These are phyloP conservation scores for Pocillopora verrucosa DNA, from an alignment of 64 coral and sea anemone genomes.

Conservation along the genomic window DNA sequence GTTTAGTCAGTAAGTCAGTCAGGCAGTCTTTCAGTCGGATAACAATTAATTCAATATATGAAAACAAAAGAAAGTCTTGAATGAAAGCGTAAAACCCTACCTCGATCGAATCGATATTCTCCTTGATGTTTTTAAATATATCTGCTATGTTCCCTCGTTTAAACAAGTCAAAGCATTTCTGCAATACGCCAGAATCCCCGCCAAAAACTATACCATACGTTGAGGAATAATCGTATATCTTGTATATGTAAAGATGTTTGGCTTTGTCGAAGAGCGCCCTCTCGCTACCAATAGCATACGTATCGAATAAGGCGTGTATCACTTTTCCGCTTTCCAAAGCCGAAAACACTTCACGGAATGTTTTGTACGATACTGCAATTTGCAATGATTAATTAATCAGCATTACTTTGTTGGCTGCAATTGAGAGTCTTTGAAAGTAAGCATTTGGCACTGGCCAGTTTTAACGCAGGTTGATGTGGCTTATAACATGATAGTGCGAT, in stretches of 20 bases:
- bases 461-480: too few relatives aligned
- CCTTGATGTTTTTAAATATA: not conserved
- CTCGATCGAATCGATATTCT: not conserved
- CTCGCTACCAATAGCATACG: slow-evolving; percentile 58
- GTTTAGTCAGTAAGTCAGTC: too few relatives aligned
- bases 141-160: not conserved
- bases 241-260: not conserved
- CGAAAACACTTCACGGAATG: slow-evolving; percentile 37
- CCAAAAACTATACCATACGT: not conserved
- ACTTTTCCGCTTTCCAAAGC: slow-evolving; percentile 55
- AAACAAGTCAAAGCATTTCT: not conserved
- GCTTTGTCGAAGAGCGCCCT: slow-evolving; percentile 70
- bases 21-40: too few relatives aligned
- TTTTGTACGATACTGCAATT: slow-evolving; percentile 8
- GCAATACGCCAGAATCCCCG: not conserved
- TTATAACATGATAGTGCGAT: too few relatives aligned
- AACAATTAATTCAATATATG: too few relatives aligned
- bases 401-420: too few relatives aligned
- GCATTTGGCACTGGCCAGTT: too few relatives aligned
- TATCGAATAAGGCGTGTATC: slow-evolving; percentile 49
- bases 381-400: not conserved
- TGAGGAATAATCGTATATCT: not conserved
- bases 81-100: not conserved
- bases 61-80: too few relatives aligned
- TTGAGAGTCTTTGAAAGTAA: too few relatives aligned